A percentile compares a stretch with the other conserved stretches of the same genome.
phyloP scores from a whole-genome alignment of 2,888 invertebrate species.

The Diarsia mendica region DNA sequence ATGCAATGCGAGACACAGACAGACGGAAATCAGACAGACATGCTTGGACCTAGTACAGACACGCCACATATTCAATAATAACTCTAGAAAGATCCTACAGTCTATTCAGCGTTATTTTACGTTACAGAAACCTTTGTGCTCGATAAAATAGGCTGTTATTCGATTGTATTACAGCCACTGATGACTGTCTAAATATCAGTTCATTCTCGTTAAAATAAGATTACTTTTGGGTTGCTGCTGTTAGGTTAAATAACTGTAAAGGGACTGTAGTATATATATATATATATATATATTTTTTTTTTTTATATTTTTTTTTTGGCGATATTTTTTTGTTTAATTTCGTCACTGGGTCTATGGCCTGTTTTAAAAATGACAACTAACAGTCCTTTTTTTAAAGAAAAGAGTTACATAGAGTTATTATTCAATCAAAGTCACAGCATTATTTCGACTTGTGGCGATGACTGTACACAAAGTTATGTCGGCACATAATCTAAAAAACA shows the following conservation, averaged over 20 bases:
- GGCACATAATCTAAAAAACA: constrained; percentile 61
- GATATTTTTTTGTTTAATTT: background rate
- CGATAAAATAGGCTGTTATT: background rate
- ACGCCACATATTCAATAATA: constrained; percentile 56
- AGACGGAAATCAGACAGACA: constrained; percentile 76
- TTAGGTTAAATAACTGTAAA: background rate
- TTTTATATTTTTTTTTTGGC: too few species aligned
- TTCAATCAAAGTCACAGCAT: constrained; percentile 39
- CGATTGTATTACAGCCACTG: background rate
- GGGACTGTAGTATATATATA: too few species aligned
- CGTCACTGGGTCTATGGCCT: background rate
- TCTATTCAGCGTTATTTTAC: background rate
- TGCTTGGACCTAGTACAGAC: constrained; percentile 59
- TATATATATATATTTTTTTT: too few species aligned
- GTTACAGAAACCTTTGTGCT: background rate
- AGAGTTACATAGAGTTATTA: constrained; percentile 38
- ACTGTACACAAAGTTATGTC: constrained; percentile 60
- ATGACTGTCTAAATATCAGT: background rate
- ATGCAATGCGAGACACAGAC: constrained; percentile 83
- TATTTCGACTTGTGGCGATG: constrained; percentile 46
- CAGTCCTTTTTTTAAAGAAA: too few species aligned
- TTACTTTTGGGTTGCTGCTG: background rate
- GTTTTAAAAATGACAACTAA: background rate
- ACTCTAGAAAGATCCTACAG: constrained; percentile 31
- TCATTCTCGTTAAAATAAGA: background rate